Base-by-base conservation (phyloP, 1,140 invertebrate genomes). In the Leptinotarsa undecemlineata region DNA sequence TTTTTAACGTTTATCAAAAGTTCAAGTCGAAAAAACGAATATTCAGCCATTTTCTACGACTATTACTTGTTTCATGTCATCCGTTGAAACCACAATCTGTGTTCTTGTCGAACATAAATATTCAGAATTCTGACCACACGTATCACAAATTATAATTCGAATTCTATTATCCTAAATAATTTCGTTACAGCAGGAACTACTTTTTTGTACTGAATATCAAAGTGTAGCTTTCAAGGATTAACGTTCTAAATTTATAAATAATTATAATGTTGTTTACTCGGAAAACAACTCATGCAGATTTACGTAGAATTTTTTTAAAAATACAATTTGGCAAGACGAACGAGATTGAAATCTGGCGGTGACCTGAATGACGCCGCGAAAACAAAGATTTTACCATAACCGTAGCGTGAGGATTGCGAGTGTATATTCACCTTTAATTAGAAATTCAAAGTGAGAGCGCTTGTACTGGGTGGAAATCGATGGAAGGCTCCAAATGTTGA, bases 161-260 rank as follows among this genome's bases (percentile, higher is more conserved):
- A 64, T 64, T 21, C n/a, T n/a, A 21, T 64, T n/a, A n/a, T 21
- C 21, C 14, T 13, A 20, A 64, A 64, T 64, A 21, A 21, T 64
- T 64, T 64, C 62, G 20, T 21, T 64, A 21, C 23, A 42, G 8
- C 33, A 64, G 62, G 23, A 64, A 64, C 62, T 20, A 21, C 62
- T 64, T 26, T 64, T 64, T 64, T 26, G 20, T 21, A 21, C 3
- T 19, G 62, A 64, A 21, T 21, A 21, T 64, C 20, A 21, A 26
- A 64, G 62, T 64, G 62, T 20, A 23, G 23, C 20, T 20, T 15
- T 26, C 62, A 64, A 64, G 62, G 62, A 20, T 26, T 15, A 20
- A 64, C 23, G 20, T 64, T 64, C 62, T 64, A 21, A 64, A 64
- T 64, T 64, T 64, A 64, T 64, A 26, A 64, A 64, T 26, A 26